A percentile compares a stretch with the other conserved stretches of the same genome.
These are phyloP conservation scores for Ctenicera cuprea DNA, from an alignment of 2,888 invertebrate genomes.

Conservation along the genomic window DNA sequence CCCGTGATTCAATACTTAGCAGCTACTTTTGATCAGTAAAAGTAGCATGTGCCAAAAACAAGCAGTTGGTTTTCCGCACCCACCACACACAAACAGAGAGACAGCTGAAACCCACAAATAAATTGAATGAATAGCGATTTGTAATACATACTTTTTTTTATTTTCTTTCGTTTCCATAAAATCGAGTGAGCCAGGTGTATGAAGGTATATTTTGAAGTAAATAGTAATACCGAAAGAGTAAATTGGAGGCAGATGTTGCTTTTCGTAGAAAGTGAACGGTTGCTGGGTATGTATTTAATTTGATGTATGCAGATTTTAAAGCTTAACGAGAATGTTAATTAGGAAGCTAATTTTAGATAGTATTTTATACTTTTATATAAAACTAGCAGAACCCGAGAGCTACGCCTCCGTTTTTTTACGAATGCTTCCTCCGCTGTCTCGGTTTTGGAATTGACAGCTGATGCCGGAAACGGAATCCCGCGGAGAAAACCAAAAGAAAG, in stretches of 20 bases:
- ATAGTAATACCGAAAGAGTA: slow-evolving; percentile 29
- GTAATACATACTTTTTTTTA: slow-evolving; percentile 44
- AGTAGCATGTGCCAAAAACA: slow-evolving; percentile 32
- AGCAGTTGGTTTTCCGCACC: slow-evolving; percentile 37
- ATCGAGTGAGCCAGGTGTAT: slow-evolving; percentile 41
- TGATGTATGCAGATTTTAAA: slow-evolving; percentile 25
- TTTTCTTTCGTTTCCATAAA: slow-evolving; percentile 29
- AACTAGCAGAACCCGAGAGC: background rate
- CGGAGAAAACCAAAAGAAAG: too few species aligned
- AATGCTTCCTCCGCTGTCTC: too few species aligned
- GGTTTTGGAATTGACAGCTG: too few species aligned
- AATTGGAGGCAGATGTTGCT: slow-evolving; percentile 38
- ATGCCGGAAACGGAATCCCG: too few species aligned
- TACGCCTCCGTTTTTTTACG: too few species aligned
- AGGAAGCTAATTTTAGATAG: slow-evolving; percentile 2
- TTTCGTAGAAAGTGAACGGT: slow-evolving; percentile 37
- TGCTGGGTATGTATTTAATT: background rate
- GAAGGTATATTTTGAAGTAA: slow-evolving; percentile 17
- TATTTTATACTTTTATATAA: background rate
- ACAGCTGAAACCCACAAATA: slow-evolving; percentile 42
- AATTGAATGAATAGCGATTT: slow-evolving; percentile 43
- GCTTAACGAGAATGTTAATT: slow-evolving; percentile 28
- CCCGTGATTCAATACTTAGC: too few species aligned
- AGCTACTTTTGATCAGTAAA: slow-evolving; percentile 13
- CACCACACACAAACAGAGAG: slow-evolving; percentile 15